Percentiles rank a stretch among this genome's conserved stretches.
Conservation (phyloP, 2,797 vertebrate species). For the Rhabdophis nuchalis region DNA sequence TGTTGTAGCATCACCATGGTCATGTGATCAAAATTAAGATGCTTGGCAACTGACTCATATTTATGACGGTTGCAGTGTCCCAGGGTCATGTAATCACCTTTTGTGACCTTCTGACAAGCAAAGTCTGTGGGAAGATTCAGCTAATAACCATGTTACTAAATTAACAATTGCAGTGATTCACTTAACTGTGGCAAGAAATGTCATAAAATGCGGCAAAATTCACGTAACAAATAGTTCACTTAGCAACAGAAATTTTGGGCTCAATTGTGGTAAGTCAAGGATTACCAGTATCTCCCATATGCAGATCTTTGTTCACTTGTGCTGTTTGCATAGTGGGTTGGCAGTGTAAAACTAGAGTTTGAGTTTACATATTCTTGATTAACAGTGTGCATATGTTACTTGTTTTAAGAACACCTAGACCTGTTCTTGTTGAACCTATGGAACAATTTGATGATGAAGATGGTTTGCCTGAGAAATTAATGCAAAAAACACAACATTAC, state of each 20-base stretch:
- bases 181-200: not conserved
- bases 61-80: not conserved
- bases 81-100: not conserved
- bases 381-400: not conserved
- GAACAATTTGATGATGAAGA: slow-evolving; percentile 95
- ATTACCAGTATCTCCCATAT: not conserved
- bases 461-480: slow-evolving; percentile 88
- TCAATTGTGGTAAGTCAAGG: not conserved
- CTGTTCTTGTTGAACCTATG: slow-evolving; percentile 92
- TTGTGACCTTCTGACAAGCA: not conserved
- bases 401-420: slow-evolving; percentile 85
- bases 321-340: not conserved
- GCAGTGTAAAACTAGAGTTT: not conserved
- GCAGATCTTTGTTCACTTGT: not conserved
- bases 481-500: slow-evolving; percentile 90
- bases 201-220: not conserved
- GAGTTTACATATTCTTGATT: not conserved
- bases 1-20: not conserved
- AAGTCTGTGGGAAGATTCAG: not conserved
- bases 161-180: not conserved
- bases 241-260: not conserved
- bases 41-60: not conserved
- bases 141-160: not conserved
- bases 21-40: not conserved
- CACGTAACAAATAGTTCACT: not conserved